These are phyloP conservation scores for Columba livia DNA, from an alignment of 2,113 vertebrate species.

Conservation along the genomic window DNA sequence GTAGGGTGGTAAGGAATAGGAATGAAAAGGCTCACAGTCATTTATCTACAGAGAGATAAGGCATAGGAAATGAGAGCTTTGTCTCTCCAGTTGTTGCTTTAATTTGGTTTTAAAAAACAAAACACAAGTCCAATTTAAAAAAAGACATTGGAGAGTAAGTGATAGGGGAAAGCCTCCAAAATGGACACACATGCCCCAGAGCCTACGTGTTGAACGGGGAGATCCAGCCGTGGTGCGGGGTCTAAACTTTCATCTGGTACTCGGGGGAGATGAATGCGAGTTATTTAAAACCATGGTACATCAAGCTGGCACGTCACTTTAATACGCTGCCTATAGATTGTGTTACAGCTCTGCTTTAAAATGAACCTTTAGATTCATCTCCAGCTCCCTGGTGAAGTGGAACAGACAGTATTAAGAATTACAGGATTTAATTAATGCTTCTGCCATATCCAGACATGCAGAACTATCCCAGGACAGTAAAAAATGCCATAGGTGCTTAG, in stretches of 20 bases:
- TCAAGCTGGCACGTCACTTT: conserved; percentile 14
- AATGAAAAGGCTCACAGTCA: not conserved
- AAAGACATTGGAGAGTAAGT: not conserved
- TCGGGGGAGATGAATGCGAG: conserved; percentile 8
- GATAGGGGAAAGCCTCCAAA: not conserved
- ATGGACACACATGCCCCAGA: not conserved
- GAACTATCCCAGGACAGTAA: not conserved
- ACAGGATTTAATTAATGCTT: not conserved
- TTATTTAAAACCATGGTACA: conserved; percentile 65
- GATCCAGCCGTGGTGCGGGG: not conserved
- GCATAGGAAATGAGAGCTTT: rapidly evolving
- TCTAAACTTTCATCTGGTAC: conserved; percentile 48
- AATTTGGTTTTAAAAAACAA: not conserved
- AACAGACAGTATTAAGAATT: not conserved
- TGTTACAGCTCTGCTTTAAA: conserved; percentile 51
- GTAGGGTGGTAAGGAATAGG: not conserved
- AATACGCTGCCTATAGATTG: conserved; percentile 30
- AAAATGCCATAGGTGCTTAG: not conserved
- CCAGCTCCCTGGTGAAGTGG: not conserved
- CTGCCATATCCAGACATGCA: not conserved
- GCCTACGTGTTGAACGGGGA: conserved; percentile 4
- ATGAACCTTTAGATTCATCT: not conserved
- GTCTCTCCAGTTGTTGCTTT: not conserved
- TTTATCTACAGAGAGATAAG: not conserved
- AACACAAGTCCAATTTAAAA: not conserved